Conservation (phyloP, 2,113 vertebrate genomes). For the Melanerpes aurifrons region DNA sequence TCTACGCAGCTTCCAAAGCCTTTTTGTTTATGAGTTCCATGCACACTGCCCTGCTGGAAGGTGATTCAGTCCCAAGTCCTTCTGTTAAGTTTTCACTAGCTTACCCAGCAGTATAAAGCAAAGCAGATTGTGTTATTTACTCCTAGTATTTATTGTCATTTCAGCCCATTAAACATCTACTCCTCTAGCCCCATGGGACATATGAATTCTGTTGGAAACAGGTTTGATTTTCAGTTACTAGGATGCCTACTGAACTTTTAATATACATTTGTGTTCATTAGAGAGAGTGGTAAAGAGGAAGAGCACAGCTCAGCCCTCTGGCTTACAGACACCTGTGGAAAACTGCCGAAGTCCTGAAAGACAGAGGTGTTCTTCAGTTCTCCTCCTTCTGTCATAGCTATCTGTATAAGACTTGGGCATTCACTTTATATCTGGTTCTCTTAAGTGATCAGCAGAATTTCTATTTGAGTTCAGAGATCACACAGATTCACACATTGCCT, state of each 20-base stretch:
- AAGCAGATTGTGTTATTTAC: conserved; percentile 28
- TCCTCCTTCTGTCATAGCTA: not conserved
- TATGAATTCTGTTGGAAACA: not conserved
- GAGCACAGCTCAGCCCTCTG: not conserved
- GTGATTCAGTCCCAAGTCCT: not conserved
- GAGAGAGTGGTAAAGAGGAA: not conserved
- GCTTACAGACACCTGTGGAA: not conserved
- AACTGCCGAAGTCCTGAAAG: not conserved
- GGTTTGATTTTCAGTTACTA: not conserved
- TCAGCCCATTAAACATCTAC: conserved; percentile 6
- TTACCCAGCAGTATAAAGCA: not conserved
- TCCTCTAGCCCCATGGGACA: not conserved
- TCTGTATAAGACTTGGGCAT: not conserved
- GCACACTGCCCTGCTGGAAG: not conserved
- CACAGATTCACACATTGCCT: too few species aligned
- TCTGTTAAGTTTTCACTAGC: not conserved
- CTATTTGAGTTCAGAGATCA: not conserved
- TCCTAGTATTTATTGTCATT: not conserved
- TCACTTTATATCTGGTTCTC: not conserved
- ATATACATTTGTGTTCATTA: not conserved
- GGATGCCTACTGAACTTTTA: not conserved
- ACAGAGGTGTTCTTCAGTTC: not conserved
- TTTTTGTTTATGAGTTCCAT: not conserved
- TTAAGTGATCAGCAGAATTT: not conserved
- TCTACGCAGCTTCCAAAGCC: not conserved